Conservation (phyloP, 2,797 vertebrate genomes). For the Rhadinocentrus ornatus region DNA sequence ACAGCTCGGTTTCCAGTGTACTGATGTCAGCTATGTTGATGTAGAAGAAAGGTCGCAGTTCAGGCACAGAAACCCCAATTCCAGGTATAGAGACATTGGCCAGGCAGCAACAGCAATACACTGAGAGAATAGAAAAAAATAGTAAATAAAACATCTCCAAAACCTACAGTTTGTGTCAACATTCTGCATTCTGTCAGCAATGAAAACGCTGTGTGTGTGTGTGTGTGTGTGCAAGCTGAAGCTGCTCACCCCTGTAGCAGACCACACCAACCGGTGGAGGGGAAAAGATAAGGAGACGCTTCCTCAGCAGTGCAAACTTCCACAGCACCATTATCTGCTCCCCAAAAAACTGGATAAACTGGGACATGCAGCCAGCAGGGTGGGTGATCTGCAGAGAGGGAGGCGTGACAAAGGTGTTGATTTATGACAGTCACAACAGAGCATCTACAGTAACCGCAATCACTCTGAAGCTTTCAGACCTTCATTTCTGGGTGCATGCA, state of each 20-base stretch:
- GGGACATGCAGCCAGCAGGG: slow-evolving; percentile 99
- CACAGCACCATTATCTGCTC: slow-evolving; percentile 98
- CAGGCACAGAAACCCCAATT: slow-evolving; percentile 90
- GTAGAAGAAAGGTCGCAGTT: slow-evolving; percentile 97
- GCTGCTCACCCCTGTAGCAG: slow-evolving; percentile 94
- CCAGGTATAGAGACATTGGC: slow-evolving; percentile 95
- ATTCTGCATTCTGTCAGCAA: neutral
- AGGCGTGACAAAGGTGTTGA: neutral
- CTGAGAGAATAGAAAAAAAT: slow-evolving; percentile 68
- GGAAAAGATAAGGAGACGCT: slow-evolving; percentile 97
- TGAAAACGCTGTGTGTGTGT: neutral
- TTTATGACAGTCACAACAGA: neutral
- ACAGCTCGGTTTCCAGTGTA: slow-evolving; percentile 91
- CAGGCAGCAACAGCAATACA: slow-evolving; percentile 98
- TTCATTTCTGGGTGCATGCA: slow-evolving; percentile 99
- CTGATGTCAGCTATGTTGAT: slow-evolving; percentile 96
- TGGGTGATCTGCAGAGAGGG: slow-evolving; percentile 91
- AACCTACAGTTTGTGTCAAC: neutral
- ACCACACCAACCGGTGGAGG: slow-evolving; percentile 97
- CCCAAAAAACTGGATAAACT: slow-evolving; percentile 98
- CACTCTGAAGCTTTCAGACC: slow-evolving; percentile 79
- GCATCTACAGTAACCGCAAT: neutral
- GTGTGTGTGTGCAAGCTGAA: neutral
- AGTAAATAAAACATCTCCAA: neutral
- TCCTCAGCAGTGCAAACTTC: slow-evolving; percentile 97